Evolutionary conservation across 2,797 vertebrate species (phyloP).

Genomic region (Protosalanx chinensis): DNA sequence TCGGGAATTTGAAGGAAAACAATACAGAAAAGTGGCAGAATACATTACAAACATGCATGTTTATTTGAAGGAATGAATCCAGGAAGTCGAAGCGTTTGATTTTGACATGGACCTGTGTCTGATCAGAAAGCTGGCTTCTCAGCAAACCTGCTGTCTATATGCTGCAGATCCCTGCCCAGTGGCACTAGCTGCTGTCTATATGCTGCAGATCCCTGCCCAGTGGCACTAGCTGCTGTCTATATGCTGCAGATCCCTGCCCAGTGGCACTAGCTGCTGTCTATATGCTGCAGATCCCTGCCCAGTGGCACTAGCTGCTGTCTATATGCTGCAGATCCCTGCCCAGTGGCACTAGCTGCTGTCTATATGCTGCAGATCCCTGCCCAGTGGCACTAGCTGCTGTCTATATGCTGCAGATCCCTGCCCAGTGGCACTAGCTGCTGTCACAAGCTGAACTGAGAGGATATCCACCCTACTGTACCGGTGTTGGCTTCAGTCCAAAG

Average conservation of each 20-base stretch:
- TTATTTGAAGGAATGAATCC: slow-evolving; percentile 3
- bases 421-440: background rate
- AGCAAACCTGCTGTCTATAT: background rate
- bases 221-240: background rate
- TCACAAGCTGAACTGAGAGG: slow-evolving; percentile 8
- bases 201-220: background rate
- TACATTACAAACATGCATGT: background rate
- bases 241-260: background rate
- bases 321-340: background rate
- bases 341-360: no score
- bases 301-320: background rate
- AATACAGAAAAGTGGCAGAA: background rate
- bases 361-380: no score
- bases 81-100: background rate
- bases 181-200: background rate
- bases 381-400: no score
- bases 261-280: background rate
- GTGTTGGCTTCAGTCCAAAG: slow-evolving; percentile 1
- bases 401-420: background rate
- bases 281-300: background rate
- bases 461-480: background rate
- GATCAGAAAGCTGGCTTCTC: slow-evolving; percentile 10
- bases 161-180: background rate
- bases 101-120: background rate
- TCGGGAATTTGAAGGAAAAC: background rate